Evolutionary conservation across 30 jellyfish, hydroid and myxozoan species (phyloP), one percentile per base, ranked within the genome.

Genomic region (Chrysaora quinquecirrha): DNA sequence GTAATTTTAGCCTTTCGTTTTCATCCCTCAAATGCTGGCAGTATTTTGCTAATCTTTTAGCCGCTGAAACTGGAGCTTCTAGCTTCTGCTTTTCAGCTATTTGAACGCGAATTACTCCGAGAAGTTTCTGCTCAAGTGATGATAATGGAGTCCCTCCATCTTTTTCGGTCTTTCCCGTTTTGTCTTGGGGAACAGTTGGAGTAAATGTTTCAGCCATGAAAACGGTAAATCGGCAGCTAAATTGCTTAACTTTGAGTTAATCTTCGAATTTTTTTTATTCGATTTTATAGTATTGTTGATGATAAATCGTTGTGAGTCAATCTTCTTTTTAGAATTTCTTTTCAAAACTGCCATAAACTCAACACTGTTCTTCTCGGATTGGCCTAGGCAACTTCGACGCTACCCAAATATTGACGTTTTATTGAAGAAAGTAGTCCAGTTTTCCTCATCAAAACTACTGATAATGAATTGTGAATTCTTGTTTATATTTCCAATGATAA

Each of bases 11-110:
- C 46, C 89, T 34, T 43, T 78, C 89, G 9, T 34, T 76, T 31
- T 78, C 89, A 3, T 78, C 81, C 18, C 60, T 78, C 47, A 62
- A 62, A 25, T 31, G 32, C 78, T 78, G 89, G 31, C 35, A 62
- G 27, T 62, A 66, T 52, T 50, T 78, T 1, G 89, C 89, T 21
- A 78, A 58, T 33, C 73, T 62, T 34, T 64, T 78, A 0, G 81
- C 81, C 19, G 89, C 89, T 62, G 38, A 11, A 14, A 78, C 22
- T 27, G 89, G 89, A 3, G 7, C 34, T 27, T 64, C 73, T 34
- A 61, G n/a, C 61, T 68, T 60, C 22, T 20, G 61, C n/a, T 78
- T 66, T 23, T 66, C 56, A n/a, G 69, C 33, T 12, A 78, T 78
- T 43, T 34, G 23, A 24, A 50, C 80, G 28, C 89, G 77, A 68